phyloP scores from a whole-genome alignment of 2,113 vertebrate genomes.

The Gambusia affinis region DNA sequence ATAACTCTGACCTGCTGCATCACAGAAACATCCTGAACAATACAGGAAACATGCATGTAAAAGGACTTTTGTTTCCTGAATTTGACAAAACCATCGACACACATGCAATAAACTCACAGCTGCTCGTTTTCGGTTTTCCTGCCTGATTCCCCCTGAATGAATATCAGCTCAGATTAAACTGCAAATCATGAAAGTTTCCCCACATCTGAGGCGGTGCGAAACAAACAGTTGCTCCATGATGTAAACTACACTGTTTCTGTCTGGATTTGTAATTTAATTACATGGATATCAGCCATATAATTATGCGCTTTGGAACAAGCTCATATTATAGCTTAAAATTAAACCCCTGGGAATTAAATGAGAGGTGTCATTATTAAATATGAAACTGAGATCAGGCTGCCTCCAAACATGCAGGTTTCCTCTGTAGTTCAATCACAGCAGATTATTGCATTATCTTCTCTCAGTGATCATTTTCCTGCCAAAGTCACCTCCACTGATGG shows the following conservation, averaged over 20 bases:
- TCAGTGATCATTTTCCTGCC: slow-evolving; percentile 59
- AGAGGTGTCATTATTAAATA: slow-evolving; percentile 53
- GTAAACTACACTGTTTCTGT: slow-evolving; percentile 15
- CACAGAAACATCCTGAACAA: not conserved
- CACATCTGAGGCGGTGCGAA: slow-evolving; percentile 45
- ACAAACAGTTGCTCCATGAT: slow-evolving; percentile 49
- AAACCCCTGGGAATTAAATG: slow-evolving; percentile 25
- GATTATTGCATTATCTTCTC: slow-evolving; percentile 56
- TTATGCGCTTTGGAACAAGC: slow-evolving; percentile 18
- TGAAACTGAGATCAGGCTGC: slow-evolving; percentile 11
- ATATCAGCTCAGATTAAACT: slow-evolving; percentile 60
- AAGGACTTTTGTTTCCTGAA: slow-evolving; percentile 22
- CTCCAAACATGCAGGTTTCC: slow-evolving; percentile 15
- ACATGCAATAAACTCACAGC: not conserved
- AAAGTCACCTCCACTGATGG: slow-evolving; percentile 67
- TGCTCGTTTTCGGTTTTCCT: slow-evolving; percentile 19
- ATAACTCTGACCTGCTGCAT: not conserved
- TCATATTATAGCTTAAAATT: slow-evolving; percentile 33
- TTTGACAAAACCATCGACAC: slow-evolving; percentile 9
- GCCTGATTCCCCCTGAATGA: slow-evolving; percentile 48
- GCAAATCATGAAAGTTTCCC: slow-evolving; percentile 56
- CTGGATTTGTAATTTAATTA: slow-evolving; percentile 32
- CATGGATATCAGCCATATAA: slow-evolving; percentile 26
- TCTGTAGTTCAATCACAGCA: slow-evolving; percentile 42
- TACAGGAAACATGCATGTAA: not conserved